A percentile compares a stretch with the other conserved stretches of the same genome.
Evolutionary conservation across 2,797 vertebrate genomes (phyloP).

Genomic region (Fistularia tabacaria): DNA sequence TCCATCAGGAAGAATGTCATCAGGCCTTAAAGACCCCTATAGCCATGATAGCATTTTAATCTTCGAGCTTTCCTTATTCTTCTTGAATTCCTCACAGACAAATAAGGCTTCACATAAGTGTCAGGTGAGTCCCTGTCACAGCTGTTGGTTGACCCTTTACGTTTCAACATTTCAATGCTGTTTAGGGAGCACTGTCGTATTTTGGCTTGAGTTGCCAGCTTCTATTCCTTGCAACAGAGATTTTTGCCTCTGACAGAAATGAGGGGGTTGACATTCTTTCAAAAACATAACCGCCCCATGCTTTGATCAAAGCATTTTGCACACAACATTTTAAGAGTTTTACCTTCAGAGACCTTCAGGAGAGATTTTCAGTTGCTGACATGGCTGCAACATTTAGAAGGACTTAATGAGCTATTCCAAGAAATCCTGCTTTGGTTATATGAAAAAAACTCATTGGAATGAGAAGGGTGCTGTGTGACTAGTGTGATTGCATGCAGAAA

Average conservation of each 20-base stretch:
- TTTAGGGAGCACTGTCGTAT: too few relatives aligned
- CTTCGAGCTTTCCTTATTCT: constrained; percentile 12
- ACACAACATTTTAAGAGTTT: constrained; percentile 16
- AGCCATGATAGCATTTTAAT: constrained; percentile 4
- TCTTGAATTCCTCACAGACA: constrained; percentile 13
- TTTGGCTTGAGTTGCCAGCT: too few relatives aligned
- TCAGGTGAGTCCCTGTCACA: too few relatives aligned
- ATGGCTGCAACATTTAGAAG: background rate
- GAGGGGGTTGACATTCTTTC: constrained; percentile 7
- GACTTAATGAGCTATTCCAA: background rate
- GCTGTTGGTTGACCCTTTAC: too few relatives aligned
- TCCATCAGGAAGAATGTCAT: constrained; percentile 39
- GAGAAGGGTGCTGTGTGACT: constrained; percentile 16
- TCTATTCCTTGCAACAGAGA: too few relatives aligned
- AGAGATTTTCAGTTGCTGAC: constrained; percentile 20
- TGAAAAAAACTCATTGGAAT: constrained; percentile 31
- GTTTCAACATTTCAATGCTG: too few relatives aligned
- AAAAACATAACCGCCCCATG: constrained; percentile 5
- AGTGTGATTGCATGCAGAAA: constrained; percentile 28
- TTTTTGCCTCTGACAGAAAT: constrained; percentile 5
- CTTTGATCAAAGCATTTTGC: constrained; percentile 24
- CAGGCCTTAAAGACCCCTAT: constrained; percentile 5
- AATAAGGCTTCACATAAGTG: too few relatives aligned
- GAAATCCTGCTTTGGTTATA: constrained; percentile 12
- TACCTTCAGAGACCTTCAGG: constrained; percentile 5